phyloP scores from a whole-genome alignment of 1,140 invertebrate genomes.

The Uloborus diversus region DNA sequence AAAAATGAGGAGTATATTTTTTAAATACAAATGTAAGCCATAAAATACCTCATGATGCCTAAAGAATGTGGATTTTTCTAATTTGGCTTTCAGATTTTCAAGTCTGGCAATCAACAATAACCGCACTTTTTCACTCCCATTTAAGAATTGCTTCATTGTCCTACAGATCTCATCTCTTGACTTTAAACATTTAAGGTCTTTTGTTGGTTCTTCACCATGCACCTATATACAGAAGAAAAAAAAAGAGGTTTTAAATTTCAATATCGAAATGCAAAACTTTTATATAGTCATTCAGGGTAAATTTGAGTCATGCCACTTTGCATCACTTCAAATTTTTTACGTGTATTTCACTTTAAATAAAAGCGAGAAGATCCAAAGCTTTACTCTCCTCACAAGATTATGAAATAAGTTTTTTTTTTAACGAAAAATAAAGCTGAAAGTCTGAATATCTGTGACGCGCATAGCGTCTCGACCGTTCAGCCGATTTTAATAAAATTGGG shows the following conservation, averaged over 20 bases:
- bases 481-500: too few species aligned
- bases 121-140: constrained; percentile 72
- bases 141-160: constrained; percentile 82
- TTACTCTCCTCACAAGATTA: background rate
- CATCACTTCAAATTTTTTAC: background rate
- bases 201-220: constrained; percentile 63
- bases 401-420: too few species aligned
- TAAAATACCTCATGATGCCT: constrained; percentile 82
- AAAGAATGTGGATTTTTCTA: constrained; percentile 90
- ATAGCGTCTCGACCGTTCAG: too few species aligned
- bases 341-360: background rate
- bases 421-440: too few species aligned
- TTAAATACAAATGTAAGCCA: too few species aligned
- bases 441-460: too few species aligned
- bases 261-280: background rate
- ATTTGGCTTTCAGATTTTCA: constrained; percentile 77
- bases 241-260: background rate
- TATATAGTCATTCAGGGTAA: too few species aligned
- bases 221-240: constrained; percentile 61
- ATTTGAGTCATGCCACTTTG: background rate
- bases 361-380: background rate
- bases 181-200: constrained; percentile 75
- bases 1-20: too few species aligned
- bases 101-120: constrained; percentile 78
- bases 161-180: constrained; percentile 79